Percentiles rank a stretch among this genome's conserved stretches.
These are phyloP conservation scores for Leuciscus idus DNA, from an alignment of 2,113 vertebrate genomes.

Conservation along the genomic window DNA sequence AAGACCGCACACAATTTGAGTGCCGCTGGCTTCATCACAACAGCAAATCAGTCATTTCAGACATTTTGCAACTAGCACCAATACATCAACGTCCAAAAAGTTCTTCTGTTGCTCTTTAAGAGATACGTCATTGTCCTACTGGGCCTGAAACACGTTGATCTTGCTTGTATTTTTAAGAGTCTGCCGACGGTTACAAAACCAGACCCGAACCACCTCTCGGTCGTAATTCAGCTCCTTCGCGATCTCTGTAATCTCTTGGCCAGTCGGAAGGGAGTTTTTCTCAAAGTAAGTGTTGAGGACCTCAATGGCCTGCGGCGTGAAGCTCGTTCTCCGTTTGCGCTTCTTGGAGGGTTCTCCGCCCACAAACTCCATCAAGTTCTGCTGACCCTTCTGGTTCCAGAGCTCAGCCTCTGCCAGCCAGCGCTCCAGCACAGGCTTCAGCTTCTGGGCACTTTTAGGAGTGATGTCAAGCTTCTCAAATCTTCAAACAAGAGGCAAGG, in stretches of 20 bases:
- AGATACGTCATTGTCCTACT: constrained; percentile 62
- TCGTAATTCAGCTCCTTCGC: constrained; percentile 97
- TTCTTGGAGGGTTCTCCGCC: constrained; percentile 96
- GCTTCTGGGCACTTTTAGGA: constrained; percentile 96
- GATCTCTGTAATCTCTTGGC: constrained; percentile 96
- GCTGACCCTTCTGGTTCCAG: constrained; percentile 94
- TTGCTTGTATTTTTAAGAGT: constrained; percentile 98
- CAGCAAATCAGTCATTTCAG: constrained; percentile 15
- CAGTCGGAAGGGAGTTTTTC: constrained; percentile 92
- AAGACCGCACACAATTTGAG: constrained; percentile 10
- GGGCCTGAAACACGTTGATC: constrained; percentile 92
- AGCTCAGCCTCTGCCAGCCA: constrained; percentile 95
- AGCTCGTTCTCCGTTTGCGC: constrained; percentile 92
- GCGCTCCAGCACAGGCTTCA: constrained; percentile 94
- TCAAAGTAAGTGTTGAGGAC: constrained; percentile 95
- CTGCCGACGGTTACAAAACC: constrained; percentile 98
- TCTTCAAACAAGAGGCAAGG: constrained; percentile 66
- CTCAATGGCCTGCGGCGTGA: constrained; percentile 95
- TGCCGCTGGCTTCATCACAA: background rate
- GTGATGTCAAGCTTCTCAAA: constrained; percentile 98
- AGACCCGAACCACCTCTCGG: constrained; percentile 93
- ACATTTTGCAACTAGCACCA: constrained; percentile 27
- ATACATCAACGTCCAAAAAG: background rate
- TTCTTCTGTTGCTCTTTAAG: background rate
- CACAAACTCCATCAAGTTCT: constrained; percentile 97